Conservation (phyloP, 2,113 vertebrate genomes). For the Notarius quadriscutis region DNA sequence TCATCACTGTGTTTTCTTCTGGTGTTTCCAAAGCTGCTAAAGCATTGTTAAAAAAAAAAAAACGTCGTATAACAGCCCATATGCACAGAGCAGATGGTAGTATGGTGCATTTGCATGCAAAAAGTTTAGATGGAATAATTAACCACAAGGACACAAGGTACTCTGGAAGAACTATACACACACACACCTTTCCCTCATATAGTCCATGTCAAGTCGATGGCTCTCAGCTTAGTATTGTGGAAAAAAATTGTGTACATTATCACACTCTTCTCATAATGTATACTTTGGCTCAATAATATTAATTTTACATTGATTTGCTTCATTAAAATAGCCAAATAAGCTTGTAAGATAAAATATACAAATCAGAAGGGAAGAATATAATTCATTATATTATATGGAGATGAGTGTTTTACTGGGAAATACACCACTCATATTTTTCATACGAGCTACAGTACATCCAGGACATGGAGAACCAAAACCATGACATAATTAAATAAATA, state of each 20-base stretch:
- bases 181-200: not conserved
- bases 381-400: not conserved
- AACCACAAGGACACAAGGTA: not conserved
- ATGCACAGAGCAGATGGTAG: conserved; percentile 10
- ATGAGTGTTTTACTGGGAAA: too few species aligned
- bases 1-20: not conserved
- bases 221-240: not conserved
- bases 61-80: not conserved
- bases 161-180: not conserved
- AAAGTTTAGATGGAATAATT: conserved; percentile 2
- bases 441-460: too few species aligned
- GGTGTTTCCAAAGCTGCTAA: conserved; percentile 11
- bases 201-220: not conserved
- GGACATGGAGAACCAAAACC: too few species aligned
- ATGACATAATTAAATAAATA: too few species aligned
- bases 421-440: too few species aligned
- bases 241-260: not conserved
- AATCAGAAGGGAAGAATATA: not conserved
- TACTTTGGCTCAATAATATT: not conserved
- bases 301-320: not conserved
- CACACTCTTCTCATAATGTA: not conserved
- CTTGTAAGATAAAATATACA: not conserved
- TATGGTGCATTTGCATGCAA: not conserved
- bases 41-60: not conserved
- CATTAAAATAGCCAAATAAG: not conserved